phyloP scores from a whole-genome alignment of 1,140 invertebrate genomes.

The Rhopalosiphum padi region DNA sequence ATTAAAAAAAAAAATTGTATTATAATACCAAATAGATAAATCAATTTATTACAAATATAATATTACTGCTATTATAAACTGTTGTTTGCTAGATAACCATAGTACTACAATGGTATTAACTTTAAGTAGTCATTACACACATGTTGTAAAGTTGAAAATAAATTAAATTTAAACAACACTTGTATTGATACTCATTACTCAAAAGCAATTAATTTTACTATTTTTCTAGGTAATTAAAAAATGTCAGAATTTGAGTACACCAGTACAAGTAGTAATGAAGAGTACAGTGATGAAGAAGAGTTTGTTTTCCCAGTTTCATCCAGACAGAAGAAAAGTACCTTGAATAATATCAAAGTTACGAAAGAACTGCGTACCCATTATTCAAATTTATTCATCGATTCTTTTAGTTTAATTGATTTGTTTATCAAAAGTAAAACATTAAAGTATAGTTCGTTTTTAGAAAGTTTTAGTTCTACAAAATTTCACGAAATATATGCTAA shows the following conservation, averaged over 20 bases:
- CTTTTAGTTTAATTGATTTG: not conserved
- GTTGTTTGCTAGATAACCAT: too few relatives aligned
- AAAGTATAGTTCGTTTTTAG: not conserved
- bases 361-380: constrained; percentile 13
- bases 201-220: not conserved
- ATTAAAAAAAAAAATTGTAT: not conserved
- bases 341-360: not conserved
- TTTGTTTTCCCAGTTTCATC: not conserved
- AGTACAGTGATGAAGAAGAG: not conserved
- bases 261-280: not conserved
- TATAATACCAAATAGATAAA: not conserved
- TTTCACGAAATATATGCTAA: constrained; percentile 45
- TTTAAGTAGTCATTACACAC: too few relatives aligned
- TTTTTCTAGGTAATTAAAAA: not conserved
- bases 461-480: not conserved
- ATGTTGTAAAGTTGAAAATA: not conserved
- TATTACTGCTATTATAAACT: too few relatives aligned
- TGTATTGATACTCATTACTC: not conserved
- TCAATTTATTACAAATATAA: too few relatives aligned
- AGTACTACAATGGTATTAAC: too few relatives aligned
- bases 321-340: not conserved
- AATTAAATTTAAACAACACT: not conserved
- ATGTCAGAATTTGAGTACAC: constrained; percentile 47
- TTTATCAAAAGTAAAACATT: constrained; percentile 20
- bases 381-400: constrained; percentile 33